Conservation (phyloP, 2,797 vertebrate genomes). For the Margarornis squamiger region DNA sequence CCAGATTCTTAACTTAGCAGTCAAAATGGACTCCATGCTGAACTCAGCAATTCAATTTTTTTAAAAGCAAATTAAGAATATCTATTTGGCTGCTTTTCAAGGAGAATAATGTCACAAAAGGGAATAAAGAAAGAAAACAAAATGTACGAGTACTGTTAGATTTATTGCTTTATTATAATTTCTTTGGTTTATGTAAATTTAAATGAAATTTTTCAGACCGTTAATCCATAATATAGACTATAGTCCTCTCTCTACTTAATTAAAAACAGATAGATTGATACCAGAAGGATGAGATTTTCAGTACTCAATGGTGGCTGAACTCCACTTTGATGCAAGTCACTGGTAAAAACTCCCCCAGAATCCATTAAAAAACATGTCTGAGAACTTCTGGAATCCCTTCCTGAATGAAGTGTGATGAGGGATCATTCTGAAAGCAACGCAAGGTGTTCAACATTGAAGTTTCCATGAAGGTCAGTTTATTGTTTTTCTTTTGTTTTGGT, state of each 20-base stretch:
- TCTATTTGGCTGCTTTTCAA: not conserved
- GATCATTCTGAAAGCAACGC: not conserved
- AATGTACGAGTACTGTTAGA: not conserved
- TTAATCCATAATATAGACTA: not conserved
- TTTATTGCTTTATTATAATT: not conserved
- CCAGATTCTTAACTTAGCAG: not conserved
- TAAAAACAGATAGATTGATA: not conserved
- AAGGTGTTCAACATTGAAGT: not conserved
- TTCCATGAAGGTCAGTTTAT: not conserved
- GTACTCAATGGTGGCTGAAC: not conserved
- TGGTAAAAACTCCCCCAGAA: not conserved
- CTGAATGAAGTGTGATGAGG: not conserved
- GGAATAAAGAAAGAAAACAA: not conserved
- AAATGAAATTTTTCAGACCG: not conserved
- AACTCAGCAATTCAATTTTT: not conserved
- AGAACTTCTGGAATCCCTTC: not conserved
- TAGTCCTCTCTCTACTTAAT: not conserved
- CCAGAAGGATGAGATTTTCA: not conserved
- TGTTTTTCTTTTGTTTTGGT: not conserved
- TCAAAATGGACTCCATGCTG: not conserved
- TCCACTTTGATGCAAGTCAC: not conserved
- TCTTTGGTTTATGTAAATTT: constrained; percentile 11
- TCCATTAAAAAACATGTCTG: not conserved
- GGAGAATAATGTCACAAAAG: not conserved
- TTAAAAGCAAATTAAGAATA: not conserved